Conservation (phyloP, 2,888 invertebrate genomes). For the Hesperia comma region DNA sequence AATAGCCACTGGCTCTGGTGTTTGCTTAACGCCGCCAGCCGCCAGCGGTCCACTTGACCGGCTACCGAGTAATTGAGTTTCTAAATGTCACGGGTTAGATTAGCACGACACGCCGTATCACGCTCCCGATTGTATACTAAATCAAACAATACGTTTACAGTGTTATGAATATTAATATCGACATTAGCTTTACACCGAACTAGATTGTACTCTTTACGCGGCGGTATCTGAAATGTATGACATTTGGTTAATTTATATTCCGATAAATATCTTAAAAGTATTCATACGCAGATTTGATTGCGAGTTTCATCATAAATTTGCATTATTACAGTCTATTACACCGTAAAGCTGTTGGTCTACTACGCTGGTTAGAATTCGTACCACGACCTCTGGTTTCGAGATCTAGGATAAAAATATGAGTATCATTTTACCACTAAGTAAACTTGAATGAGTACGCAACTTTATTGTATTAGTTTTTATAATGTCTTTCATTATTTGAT, state of each 20-base stretch:
- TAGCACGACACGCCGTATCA: slow-evolving; percentile 31
- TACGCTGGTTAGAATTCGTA: background rate
- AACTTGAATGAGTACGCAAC: too few species aligned
- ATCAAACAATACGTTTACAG: slow-evolving; percentile 31
- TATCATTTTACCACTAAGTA: too few species aligned
- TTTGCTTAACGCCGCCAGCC: slow-evolving; percentile 67
- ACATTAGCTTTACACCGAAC: slow-evolving; percentile 21
- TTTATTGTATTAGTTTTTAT: background rate
- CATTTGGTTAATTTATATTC: slow-evolving; percentile 6
- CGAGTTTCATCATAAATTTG: slow-evolving; percentile 9
- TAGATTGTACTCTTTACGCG: slow-evolving; percentile 19
- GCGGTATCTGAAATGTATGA: background rate
- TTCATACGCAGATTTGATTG: slow-evolving; percentile 7
- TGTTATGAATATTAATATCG: slow-evolving; percentile 32
- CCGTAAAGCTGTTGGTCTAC: background rate
- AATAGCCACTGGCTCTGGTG: slow-evolving; percentile 66
- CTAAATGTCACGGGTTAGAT: slow-evolving; percentile 53
- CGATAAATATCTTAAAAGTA: background rate
- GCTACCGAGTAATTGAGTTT: slow-evolving; percentile 70
- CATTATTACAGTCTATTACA: slow-evolving; percentile 2
- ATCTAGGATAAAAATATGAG: too few species aligned
- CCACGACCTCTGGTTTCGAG: background rate
- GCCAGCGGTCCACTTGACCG: slow-evolving; percentile 60
- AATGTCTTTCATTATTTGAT: background rate
- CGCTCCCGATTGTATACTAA: slow-evolving; percentile 20